phyloP scores from a whole-genome alignment of 2,113 vertebrate species.

The Poicephalus meyeri region DNA sequence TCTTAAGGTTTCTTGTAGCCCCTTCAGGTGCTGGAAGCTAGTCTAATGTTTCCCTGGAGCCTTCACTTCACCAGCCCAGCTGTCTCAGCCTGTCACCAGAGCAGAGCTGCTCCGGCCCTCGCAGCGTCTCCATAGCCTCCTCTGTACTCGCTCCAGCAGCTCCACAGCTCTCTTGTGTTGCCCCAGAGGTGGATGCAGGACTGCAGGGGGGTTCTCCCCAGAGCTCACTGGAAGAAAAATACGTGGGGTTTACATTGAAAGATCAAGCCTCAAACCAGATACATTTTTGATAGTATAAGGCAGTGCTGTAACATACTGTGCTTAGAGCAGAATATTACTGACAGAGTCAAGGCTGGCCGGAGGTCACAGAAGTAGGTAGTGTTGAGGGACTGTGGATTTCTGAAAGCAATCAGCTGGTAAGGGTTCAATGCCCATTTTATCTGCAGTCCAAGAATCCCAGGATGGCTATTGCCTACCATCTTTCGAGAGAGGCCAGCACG shows the following conservation, averaged over 20 bases:
- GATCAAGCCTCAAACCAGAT: background rate
- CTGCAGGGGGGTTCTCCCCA: background rate
- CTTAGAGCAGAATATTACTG: fast-evolving
- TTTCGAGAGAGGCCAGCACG: fast-evolving
- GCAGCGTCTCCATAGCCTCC: background rate
- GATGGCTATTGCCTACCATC: too few species aligned
- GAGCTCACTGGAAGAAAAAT: background rate
- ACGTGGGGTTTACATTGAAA: fast-evolving
- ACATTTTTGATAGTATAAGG: fast-evolving
- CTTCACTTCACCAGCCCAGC: background rate
- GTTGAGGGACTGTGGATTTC: background rate
- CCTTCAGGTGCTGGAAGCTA: too few species aligned
- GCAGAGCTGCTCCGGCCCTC: background rate
- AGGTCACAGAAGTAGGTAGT: background rate
- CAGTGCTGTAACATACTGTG: background rate
- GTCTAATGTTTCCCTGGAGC: background rate
- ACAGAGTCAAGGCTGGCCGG: background rate
- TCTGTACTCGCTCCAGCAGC: background rate
- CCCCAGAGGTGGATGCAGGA: background rate
- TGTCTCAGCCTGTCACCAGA: background rate
- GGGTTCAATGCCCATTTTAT: background rate
- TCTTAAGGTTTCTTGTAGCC: too few species aligned
- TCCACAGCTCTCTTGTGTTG: background rate
- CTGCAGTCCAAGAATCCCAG: background rate
- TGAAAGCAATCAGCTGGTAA: background rate